Percentiles rank a stretch among this genome's conserved stretches.
Conservation (phyloP, 2,113 vertebrate genomes). For the Forbesichthys agassizii region DNA sequence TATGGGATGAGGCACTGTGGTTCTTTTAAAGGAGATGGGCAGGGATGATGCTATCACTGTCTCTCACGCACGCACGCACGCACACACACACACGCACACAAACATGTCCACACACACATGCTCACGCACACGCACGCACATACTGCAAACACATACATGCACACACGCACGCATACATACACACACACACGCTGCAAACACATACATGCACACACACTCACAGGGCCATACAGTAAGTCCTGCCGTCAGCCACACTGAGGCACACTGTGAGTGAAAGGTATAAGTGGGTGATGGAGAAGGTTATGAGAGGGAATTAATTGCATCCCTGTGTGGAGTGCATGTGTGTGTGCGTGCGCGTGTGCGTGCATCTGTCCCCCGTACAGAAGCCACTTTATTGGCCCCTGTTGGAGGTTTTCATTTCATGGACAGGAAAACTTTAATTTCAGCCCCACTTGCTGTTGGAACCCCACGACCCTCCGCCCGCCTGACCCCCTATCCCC, state of each 20-base stretch:
- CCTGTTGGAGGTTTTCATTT: constrained; percentile 64
- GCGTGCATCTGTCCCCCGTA: constrained; percentile 21
- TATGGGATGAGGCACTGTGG: constrained; percentile 56
- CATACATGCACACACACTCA: constrained; percentile 3
- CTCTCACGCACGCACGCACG: background rate
- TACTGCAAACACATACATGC: no score
- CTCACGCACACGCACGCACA: constrained; percentile 17
- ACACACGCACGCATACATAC: constrained; percentile 16
- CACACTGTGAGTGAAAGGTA: background rate
- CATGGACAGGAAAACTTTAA: constrained; percentile 68
- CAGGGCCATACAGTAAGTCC: constrained; percentile 38
- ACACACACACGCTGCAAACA: background rate
- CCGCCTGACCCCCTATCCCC: background rate
- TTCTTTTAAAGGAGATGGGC: background rate
- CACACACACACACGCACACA: constrained; percentile 16
- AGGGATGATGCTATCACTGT: constrained; percentile 4
- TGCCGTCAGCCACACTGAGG: constrained; percentile 29
- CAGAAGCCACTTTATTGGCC: constrained; percentile 48
- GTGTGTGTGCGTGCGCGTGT: constrained; percentile 11
- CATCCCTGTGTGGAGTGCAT: background rate
- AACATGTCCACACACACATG: background rate
- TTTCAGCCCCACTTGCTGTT: constrained; percentile 58
- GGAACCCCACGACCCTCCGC: constrained; percentile 3
- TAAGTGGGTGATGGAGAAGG: no score
- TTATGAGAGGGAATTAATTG: background rate